A percentile compares a stretch with the other conserved stretches of the same genome.
phyloP scores from a whole-genome alignment of 2,888 invertebrate species.

The Nebria salina region DNA sequence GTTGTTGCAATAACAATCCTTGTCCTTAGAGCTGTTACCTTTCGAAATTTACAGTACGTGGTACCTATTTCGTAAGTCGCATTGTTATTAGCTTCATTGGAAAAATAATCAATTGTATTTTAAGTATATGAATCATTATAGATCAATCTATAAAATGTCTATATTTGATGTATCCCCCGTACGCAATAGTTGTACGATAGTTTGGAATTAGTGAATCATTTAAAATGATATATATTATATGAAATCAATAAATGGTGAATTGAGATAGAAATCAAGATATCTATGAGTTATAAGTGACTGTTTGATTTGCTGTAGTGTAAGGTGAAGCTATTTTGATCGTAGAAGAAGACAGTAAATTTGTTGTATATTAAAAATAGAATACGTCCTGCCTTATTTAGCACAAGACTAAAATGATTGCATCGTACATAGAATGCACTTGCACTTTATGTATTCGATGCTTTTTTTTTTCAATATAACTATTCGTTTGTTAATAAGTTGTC shows the following conservation, averaged over 20 bases:
- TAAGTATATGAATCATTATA: constrained; percentile 22
- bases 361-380: constrained; percentile 49
- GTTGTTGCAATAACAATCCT: neutral
- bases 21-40: neutral
- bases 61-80: constrained; percentile 25
- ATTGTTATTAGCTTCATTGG: constrained; percentile 27
- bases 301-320: constrained; percentile 39
- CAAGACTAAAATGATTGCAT: constrained; percentile 44
- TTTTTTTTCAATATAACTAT: neutral
- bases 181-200: no score
- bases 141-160: neutral
- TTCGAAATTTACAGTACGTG: neutral
- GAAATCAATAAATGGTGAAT: neutral
- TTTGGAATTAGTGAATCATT: no score
- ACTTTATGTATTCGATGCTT: neutral
- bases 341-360: constrained; percentile 48
- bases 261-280: constrained; percentile 12
- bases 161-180: no score
- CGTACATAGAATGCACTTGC: neutral
- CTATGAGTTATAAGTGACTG: constrained; percentile 32
- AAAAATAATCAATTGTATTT: constrained; percentile 32
- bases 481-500: neutral
- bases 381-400: constrained; percentile 49
- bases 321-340: constrained; percentile 48
- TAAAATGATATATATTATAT: no score